Conservation (phyloP, 2,113 vertebrate genomes). For the Hippocampus abdominalis region DNA sequence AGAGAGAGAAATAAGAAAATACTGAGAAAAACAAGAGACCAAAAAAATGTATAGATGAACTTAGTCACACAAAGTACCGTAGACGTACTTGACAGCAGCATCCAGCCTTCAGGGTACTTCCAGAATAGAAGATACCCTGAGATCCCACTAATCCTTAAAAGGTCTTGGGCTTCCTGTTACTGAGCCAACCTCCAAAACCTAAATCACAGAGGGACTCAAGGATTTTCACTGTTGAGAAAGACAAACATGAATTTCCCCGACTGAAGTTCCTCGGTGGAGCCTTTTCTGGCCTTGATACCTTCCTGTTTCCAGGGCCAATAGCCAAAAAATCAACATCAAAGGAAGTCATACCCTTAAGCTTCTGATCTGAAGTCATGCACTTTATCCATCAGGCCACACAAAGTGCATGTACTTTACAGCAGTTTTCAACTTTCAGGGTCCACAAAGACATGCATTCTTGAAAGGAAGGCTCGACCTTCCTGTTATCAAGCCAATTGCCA, state of each 20-base stretch:
- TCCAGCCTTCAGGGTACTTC: neutral
- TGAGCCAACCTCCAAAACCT: no score
- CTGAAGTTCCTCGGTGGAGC: no score
- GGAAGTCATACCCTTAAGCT: neutral
- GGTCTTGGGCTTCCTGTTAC: no score
- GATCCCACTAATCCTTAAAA: no score
- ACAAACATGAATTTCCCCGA: no score
- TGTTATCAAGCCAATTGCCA: neutral
- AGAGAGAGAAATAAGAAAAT: neutral
- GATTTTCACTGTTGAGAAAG: no score
- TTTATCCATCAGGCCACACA: neutral
- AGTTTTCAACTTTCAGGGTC: neutral
- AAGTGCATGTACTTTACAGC: no score
- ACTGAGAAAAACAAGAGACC: neutral
- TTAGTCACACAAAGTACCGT: no score
- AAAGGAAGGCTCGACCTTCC: neutral
- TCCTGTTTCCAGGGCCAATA: neutral
- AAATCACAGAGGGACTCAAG: no score
- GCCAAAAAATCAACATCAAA: neutral
- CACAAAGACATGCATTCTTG: neutral
- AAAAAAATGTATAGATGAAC: neutral
- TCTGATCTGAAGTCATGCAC: neutral
- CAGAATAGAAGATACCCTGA: no score
- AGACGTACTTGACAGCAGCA: neutral
- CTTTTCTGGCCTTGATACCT: no score